Base-by-base conservation (phyloP, 2,888 invertebrate species). In the Callyntrura guangdongensis region DNA sequence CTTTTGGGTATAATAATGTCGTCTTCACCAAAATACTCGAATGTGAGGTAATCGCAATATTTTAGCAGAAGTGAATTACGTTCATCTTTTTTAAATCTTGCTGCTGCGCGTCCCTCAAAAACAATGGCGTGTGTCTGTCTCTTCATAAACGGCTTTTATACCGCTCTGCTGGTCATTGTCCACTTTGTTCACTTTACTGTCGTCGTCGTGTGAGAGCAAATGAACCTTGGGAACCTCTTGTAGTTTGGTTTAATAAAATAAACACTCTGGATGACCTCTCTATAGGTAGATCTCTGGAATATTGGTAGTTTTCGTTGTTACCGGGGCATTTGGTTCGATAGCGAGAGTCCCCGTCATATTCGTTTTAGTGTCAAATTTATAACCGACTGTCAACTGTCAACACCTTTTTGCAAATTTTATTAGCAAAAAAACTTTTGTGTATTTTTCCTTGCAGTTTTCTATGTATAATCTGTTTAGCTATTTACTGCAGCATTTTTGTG, bases 321-420 rank as follows among this genome's bases (percentile, higher is more conserved):
- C 67, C 27, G 67, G 67, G 14, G n/a, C n/a, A 36, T 69, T n/a
- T 69, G 67, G 14, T 69, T 36, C 25, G 27, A 14, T 59, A 5
- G 17, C 59, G 2, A 53, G 53, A 53, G 53, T 14, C 11, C 27
- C 14, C 3, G 8, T 6, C 17, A 67, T n/a, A 36, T 11, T 47
- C 47, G 11, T 47, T 47, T 47, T 72, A n/a, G 69, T 84, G 69
- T 67, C 49, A 84, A 61, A 83, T 83, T 83, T 83, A 83, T 64
- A 64, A 64, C 61, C 64, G 9, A 59, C 45, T 69, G 84, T n/a
- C n/a, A n/a, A n/a, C n/a, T n/a, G n/a, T 69, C 53, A 56, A 56
- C 85, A 85, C 85, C 74, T 56, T 81, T 81, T 27, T 81, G 25
- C 61, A 9, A 17, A n/a, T 27, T 79, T 59, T 25, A 11, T 45